A percentile compares a stretch with the other conserved stretches of the same genome.
These are phyloP conservation scores for Eulemur mongoz DNA, from an alignment of 2,797 vertebrate species.

Conservation along the genomic window DNA sequence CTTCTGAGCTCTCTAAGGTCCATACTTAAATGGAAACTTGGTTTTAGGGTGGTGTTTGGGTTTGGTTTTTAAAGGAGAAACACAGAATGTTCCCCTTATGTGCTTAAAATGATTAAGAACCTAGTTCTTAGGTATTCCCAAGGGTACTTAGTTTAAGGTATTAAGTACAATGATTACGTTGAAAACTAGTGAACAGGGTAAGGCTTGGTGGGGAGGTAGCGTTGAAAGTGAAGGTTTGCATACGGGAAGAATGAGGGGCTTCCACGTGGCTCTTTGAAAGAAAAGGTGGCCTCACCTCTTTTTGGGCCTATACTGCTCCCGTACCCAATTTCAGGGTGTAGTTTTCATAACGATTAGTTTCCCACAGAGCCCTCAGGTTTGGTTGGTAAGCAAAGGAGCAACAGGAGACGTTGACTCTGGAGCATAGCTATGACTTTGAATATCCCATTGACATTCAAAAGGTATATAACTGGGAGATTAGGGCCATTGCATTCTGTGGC, in stretches of 20 bases:
- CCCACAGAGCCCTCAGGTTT: neutral
- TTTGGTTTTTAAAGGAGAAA: neutral
- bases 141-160: neutral
- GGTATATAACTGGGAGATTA: neutral
- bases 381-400: neutral
- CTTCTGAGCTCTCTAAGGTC: neutral
- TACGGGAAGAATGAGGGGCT: neutral
- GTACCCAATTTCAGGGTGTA: neutral
- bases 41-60: neutral
- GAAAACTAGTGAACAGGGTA: neutral
- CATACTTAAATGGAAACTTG: neutral
- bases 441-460: neutral
- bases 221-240: neutral
- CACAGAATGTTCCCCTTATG: neutral
- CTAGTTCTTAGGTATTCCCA: neutral
- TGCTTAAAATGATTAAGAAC: neutral
- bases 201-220: neutral
- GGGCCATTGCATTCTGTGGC: neutral
- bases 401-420: neutral
- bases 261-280: neutral
- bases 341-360: neutral
- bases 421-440: neutral
- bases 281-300: neutral
- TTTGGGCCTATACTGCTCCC: neutral
- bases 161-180: neutral